These are phyloP conservation scores for Sinohyriopsis cumingii DNA, from an alignment of 2,888 invertebrate genomes.

Conservation along the genomic window DNA sequence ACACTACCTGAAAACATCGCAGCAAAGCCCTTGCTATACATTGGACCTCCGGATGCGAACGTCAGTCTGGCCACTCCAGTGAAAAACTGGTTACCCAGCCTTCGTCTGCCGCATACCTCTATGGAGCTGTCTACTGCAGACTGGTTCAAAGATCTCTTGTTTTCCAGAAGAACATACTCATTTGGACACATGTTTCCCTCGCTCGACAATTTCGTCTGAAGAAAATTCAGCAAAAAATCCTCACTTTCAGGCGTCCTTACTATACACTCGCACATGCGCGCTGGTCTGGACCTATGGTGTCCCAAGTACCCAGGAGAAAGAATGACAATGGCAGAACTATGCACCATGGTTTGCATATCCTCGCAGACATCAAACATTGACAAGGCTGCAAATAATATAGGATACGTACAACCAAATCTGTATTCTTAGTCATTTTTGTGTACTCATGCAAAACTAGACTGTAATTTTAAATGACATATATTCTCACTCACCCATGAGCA, in stretches of 20 bases:
- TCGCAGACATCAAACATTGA: constrained; percentile 34
- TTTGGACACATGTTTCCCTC: constrained; percentile 28
- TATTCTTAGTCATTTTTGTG: too few species aligned
- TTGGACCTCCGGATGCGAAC: constrained; percentile 33
- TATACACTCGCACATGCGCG: constrained; percentile 40
- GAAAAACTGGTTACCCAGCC: constrained; percentile 23
- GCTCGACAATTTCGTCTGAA: constrained; percentile 32
- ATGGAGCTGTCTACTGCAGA: constrained; percentile 26
- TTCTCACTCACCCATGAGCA: too few species aligned
- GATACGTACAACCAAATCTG: neutral
- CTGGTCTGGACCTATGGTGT: constrained; percentile 7
- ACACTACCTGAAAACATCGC: constrained; percentile 31
- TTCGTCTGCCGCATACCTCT: constrained; percentile 31
- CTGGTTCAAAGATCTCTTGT: constrained; percentile 28
- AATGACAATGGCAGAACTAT: constrained; percentile 25
- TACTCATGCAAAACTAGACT: too few species aligned
- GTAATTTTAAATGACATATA: too few species aligned
- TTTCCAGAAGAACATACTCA: constrained; percentile 33
- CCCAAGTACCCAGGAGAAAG: constrained; percentile 35
- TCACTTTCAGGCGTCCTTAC: constrained; percentile 29
- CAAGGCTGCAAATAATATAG: constrained; percentile 17
- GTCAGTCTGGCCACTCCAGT: constrained; percentile 26
- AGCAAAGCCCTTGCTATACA: constrained; percentile 29
- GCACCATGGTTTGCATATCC: constrained; percentile 25
- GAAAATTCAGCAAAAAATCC: constrained; percentile 31